Evolutionary conservation across 92 coral and sea anemone genomes (phyloP), one percentile per base, ranked within the genome.

Genomic region (Paramuricea clavata): DNA sequence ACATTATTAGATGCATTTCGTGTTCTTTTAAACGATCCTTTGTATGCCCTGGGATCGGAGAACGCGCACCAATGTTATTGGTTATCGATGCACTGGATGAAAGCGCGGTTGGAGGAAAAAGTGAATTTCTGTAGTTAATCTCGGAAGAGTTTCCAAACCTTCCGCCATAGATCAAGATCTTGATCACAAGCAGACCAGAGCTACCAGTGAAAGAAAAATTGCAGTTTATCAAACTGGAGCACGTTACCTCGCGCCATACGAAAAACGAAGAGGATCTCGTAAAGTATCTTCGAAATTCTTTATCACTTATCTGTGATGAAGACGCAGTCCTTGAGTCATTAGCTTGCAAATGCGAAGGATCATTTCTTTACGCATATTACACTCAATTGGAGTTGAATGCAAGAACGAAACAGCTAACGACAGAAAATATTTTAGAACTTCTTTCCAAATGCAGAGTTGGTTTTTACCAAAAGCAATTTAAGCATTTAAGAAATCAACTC

Each of bases 81-180:
- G 89, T 86, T 25, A 68, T 86, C 13, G 89, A 86, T 67, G 89
- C 85, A 23, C 76, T 86, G 54, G 89, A 86, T 68, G 89, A 86
- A 68, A 23, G 61, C 59, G 76, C 74, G 25, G 42, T 43, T 50
- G 50, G 41, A 16, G 39, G 68, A 4, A 86, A 86, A 61, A 75
- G 73, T 36, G 89, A 86, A 34, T 86, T 86, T 28, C 75, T 65
- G 70, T 68, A 64, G 35, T 60, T 82, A 12, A 57, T 86, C 34
- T 77, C 71, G 35, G 50, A 52, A 30, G 78, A 76, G 27, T 52
- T 50, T 41, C 76, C 85, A 17, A 86, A 77, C 44, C 69, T 65
- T 60, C 89, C 89, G 1, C 25, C 59, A 76, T 86, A 83, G 89
- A 17, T 86, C 12, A 86, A 86, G 50, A 30, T 86, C 19, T 39